Evolutionary conservation across 2,797 vertebrate genomes (phyloP), one percentile per base, ranked within the genome.

Genomic region (Aeoliscus strigatus): DNA sequence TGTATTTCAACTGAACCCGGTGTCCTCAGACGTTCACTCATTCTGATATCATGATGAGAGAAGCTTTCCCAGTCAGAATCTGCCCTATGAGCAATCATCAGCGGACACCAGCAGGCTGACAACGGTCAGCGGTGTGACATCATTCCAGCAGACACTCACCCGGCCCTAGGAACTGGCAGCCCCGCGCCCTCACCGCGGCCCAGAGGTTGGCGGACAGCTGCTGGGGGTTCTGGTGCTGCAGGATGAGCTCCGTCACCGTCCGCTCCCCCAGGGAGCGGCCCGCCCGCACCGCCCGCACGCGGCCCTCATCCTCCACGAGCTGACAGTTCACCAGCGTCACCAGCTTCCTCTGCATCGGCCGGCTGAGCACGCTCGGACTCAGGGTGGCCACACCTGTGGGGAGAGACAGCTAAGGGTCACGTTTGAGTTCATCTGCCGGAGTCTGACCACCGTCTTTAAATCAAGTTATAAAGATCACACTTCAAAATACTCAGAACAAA

Each of bases 51-150:
- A 82, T 48, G 51, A 51, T 58, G 72, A 66, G 76, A 80, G 75
- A 61, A n/a, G 27, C 6, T 43, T 65, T 79, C 78, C 38, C 79
- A 72, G 44, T 96, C 93, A 96, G 90, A 94, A 95, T 97, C 92
- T 95, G 92, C 93, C 92, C 93, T 95, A 96, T 91, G 91, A 89
- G 91, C 84, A 76, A 88, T 94, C 93, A 92, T 97, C 92, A 93
- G 70, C 52, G 72, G 72, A 85, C 80, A 79, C 73, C 66, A n/a
- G n/a, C n/a, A n/a, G n/a, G n/a, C n/a, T n/a, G n/a, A n/a, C 92
- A 93, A 70, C 52, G 72, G 72, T 84, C 80, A 79, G 71, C 66
- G 3, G 12, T 16, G 3, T 11, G 14, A 9, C 2, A 12, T 24
- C 39, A 14, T 25, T 13, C 8, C 23, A 4, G n/a, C 28, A 5